These are phyloP conservation scores for Micronisus gabar DNA, from an alignment of 2,113 vertebrate species.

Conservation along the genomic window DNA sequence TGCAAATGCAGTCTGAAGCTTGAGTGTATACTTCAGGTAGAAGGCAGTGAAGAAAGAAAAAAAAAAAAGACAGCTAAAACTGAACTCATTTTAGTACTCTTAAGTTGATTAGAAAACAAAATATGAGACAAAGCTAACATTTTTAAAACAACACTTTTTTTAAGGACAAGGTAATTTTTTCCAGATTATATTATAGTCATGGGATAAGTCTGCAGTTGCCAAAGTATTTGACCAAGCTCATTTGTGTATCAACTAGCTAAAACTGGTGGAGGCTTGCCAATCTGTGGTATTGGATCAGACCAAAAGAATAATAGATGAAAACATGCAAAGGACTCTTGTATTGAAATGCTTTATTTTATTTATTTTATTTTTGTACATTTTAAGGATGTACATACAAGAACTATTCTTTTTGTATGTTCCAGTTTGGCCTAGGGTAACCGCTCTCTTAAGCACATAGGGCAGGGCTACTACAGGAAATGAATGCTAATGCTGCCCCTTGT, in stretches of 20 bases:
- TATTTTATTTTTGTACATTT: background rate
- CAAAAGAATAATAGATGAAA: background rate
- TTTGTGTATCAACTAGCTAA: background rate
- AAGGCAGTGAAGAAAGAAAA: background rate
- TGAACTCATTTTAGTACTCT: background rate
- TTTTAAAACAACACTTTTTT: background rate
- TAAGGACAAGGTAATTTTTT: background rate
- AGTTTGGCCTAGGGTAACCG: background rate
- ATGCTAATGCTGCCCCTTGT: background rate
- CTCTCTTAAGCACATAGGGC: background rate
- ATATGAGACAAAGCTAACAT: background rate
- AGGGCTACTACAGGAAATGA: background rate
- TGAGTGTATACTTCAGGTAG: background rate
- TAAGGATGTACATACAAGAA: background rate
- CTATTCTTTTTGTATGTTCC: background rate
- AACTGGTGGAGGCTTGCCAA: background rate
- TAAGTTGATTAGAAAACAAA: background rate
- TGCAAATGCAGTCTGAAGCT: background rate
- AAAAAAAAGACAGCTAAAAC: background rate
- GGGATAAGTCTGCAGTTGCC: background rate
- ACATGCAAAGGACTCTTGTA: background rate
- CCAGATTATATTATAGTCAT: background rate
- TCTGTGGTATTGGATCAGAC: background rate
- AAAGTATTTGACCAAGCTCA: background rate
- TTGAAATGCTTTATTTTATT: background rate